Conservation (phyloP, 2,113 vertebrate genomes). For the Butastur rufipennis region DNA sequence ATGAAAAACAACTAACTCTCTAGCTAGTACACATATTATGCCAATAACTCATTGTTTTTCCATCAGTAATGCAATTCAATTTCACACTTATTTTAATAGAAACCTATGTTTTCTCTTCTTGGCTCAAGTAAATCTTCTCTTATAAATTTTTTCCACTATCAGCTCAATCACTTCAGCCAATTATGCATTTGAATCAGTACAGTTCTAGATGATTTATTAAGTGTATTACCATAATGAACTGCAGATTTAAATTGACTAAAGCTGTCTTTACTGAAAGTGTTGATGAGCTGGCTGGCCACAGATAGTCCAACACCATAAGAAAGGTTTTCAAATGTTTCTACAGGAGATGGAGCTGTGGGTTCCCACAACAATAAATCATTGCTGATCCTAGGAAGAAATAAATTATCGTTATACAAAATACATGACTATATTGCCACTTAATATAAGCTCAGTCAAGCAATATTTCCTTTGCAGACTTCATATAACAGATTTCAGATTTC, state of each 20-base stretch:
- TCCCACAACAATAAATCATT: conserved; percentile 97
- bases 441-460: neutral
- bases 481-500: neutral
- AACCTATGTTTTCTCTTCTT: neutral
- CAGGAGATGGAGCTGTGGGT: conserved; percentile 95
- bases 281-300: conserved; percentile 95
- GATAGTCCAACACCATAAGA: conserved; percentile 94
- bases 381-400: conserved; percentile 84
- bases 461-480: neutral
- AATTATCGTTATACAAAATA: neutral
- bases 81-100: neutral
- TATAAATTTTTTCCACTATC: neutral
- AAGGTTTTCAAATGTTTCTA: conserved; percentile 94
- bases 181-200: neutral
- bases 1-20: neutral
- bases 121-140: neutral
- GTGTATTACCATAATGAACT: conserved; percentile 84
- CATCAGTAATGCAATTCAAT: neutral
- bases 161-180: neutral
- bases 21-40: neutral
- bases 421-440: neutral
- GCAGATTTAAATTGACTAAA: conserved; percentile 89
- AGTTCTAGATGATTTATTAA: conserved; percentile 13
- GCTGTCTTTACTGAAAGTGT: conserved; percentile 92
- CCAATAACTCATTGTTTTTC: neutral